phyloP scores from a whole-genome alignment of 1,140 invertebrate species.

The fruit fly (Drosophila melanogaster) region DNA sequence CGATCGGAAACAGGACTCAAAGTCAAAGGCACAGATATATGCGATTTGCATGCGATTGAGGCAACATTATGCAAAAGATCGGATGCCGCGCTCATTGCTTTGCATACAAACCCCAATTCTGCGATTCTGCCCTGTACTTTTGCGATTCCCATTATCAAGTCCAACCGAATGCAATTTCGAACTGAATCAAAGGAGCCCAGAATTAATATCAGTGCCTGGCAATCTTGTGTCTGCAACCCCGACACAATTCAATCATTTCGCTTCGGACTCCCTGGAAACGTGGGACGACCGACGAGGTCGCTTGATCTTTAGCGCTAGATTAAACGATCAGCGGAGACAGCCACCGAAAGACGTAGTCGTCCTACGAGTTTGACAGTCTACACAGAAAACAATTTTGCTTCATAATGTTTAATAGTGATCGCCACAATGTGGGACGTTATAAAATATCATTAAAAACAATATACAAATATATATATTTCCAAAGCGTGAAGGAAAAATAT shows the following conservation, averaged over 20 bases:
- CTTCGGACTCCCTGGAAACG: constrained; percentile 19
- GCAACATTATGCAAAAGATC: constrained; percentile 65
- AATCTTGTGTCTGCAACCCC: constrained; percentile 39
- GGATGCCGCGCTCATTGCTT: constrained; percentile 44
- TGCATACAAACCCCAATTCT: constrained; percentile 64
- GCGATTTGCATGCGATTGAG: constrained; percentile 69
- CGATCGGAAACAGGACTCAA: constrained; percentile 81
- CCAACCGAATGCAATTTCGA: constrained; percentile 5
- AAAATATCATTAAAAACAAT: not conserved
- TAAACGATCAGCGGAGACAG: constrained; percentile 76
- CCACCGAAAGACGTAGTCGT: constrained; percentile 39
- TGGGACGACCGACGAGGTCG: constrained; percentile 53
- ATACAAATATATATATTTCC: no score
- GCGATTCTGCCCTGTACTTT: not conserved
- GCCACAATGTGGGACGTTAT: not conserved
- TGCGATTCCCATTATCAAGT: constrained; percentile 2
- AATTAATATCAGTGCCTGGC: constrained; percentile 57
- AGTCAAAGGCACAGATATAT: constrained; percentile 38
- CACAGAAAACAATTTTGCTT: not conserved
- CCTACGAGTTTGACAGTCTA: constrained; percentile 24
- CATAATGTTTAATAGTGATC: no score
- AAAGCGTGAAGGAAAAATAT: no score
- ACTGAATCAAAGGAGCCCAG: constrained; percentile 14
- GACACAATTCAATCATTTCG: constrained; percentile 83
- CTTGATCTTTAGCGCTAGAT: constrained; percentile 82